Conservation (phyloP, 2,113 vertebrate genomes). For the Syngnathoides biaculeatus region DNA sequence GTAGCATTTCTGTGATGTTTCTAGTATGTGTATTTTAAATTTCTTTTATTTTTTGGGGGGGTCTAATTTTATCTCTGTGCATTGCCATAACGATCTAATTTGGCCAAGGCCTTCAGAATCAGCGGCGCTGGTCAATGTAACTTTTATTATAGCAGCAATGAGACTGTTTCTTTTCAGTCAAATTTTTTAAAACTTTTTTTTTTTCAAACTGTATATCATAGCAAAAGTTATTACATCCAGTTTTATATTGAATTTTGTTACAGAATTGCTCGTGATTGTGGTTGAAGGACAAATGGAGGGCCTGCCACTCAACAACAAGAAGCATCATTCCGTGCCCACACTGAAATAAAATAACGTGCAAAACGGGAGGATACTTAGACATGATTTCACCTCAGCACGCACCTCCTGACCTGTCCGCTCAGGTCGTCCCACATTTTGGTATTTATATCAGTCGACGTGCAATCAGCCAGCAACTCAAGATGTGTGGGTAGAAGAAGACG, state of each 20-base stretch:
- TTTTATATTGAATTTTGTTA: neutral
- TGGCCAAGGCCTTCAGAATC: neutral
- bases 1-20: neutral
- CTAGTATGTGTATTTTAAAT: neutral
- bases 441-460: constrained; percentile 58
- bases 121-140: neutral
- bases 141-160: no score
- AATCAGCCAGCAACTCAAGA: constrained; percentile 38
- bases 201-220: no score
- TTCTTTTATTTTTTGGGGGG: neutral
- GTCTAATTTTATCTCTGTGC: neutral
- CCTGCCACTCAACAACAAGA: neutral
- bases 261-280: neutral
- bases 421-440: constrained; percentile 63
- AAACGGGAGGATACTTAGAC: constrained; percentile 48
- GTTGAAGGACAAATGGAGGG: neutral
- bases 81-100: neutral
- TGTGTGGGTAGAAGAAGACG: neutral
- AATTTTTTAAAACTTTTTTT: no score
- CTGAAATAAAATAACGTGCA: constrained; percentile 36
- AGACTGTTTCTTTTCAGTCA: no score
- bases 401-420: constrained; percentile 68
- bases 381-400: constrained; percentile 55
- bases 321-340: constrained; percentile 18
- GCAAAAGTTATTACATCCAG: no score